Percentiles rank a stretch among this genome's conserved stretches.
Conservation (phyloP, 1,140 invertebrate genomes). For the Lethrus apterus region DNA sequence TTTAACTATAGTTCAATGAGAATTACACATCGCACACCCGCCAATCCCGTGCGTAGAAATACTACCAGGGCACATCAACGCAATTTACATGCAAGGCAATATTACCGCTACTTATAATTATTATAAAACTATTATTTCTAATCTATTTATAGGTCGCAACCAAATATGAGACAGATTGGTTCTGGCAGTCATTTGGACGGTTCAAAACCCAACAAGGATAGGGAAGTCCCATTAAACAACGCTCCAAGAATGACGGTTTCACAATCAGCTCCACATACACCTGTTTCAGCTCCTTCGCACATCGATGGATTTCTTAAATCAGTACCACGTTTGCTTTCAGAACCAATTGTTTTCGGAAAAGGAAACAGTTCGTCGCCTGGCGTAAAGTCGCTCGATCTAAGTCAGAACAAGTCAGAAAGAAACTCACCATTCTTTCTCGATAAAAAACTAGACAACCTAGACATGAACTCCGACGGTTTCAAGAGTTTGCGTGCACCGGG, state of each 20-base stretch:
- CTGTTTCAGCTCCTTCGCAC: slow-evolving; percentile 31
- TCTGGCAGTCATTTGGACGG: slow-evolving; percentile 32
- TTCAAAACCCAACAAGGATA: slow-evolving; percentile 32
- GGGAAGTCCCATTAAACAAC: slow-evolving; percentile 27
- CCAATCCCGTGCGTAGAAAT: slow-evolving; percentile 45
- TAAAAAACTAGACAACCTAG: slow-evolving; percentile 14
- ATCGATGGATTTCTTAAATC: slow-evolving; percentile 25
- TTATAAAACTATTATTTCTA: background rate
- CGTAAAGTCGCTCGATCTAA: slow-evolving; percentile 21
- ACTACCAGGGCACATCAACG: slow-evolving; percentile 43
- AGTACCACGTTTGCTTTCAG: slow-evolving; percentile 35
- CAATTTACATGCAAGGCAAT: slow-evolving; percentile 33
- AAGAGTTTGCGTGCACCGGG: slow-evolving; percentile 16
- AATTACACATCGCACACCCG: slow-evolving; percentile 38
- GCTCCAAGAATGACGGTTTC: slow-evolving; percentile 33
- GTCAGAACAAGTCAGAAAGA: slow-evolving; percentile 20
- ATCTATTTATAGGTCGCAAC: slow-evolving; percentile 32
- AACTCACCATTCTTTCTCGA: slow-evolving; percentile 20
- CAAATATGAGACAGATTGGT: slow-evolving; percentile 39
- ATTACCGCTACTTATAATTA: background rate
- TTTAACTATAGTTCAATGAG: slow-evolving; percentile 48
- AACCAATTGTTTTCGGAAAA: slow-evolving; percentile 30
- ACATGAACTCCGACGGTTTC: slow-evolving; percentile 18
- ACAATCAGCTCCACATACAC: slow-evolving; percentile 39
- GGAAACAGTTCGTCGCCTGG: slow-evolving; percentile 14